Conservation (phyloP, 2,113 vertebrate genomes). For the Cynocephalus volans region DNA sequence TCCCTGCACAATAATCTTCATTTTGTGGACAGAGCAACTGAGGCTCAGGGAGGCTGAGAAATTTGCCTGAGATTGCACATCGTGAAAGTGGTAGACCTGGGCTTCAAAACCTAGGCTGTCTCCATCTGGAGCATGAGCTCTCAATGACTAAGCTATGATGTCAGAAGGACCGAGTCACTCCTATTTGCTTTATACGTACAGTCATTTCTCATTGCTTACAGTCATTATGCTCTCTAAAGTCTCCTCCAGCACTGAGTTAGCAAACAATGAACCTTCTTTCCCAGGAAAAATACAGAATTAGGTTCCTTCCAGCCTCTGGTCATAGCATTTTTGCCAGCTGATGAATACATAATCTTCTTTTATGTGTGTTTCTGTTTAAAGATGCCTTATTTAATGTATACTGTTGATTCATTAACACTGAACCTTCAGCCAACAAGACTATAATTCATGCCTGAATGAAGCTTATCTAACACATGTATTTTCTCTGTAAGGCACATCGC, state of each 20-base stretch:
- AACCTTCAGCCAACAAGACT: neutral
- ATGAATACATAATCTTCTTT: neutral
- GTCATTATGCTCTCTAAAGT: neutral
- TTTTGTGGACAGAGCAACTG: neutral
- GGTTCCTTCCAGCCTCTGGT: neutral
- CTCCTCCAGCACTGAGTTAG: neutral
- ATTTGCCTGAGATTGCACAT: neutral
- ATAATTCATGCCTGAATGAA: neutral
- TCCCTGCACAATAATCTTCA: neutral
- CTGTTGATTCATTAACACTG: neutral
- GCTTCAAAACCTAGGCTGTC: neutral
- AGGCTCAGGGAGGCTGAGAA: neutral
- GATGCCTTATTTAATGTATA: neutral
- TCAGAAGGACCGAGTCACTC: neutral
- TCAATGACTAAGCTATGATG: neutral
- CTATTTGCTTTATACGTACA: neutral
- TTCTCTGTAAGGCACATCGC: neutral
- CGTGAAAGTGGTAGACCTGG: neutral
- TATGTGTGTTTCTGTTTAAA: neutral
- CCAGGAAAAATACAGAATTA: neutral
- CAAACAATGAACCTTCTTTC: neutral
- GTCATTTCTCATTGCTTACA: neutral
- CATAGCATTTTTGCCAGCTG: neutral
- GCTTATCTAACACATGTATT: neutral
- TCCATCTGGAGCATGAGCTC: neutral